Percentiles rank a stretch among this genome's conserved stretches.
Evolutionary conservation across 2,797 vertebrate genomes (phyloP).

Genomic region (Tolypeutes matacus): DNA sequence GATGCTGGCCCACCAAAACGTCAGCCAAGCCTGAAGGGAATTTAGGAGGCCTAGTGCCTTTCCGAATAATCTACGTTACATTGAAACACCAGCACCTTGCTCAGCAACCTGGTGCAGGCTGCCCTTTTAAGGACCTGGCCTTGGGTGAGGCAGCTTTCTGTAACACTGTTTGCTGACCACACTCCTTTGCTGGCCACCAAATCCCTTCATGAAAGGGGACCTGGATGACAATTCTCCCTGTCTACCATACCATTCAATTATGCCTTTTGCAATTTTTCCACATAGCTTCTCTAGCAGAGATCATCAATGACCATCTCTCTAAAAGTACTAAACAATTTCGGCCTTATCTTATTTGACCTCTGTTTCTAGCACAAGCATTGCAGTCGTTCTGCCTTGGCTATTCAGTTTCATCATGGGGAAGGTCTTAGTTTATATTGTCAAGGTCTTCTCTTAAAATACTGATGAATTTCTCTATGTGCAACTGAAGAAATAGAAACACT

Average conservation of each 20-base stretch:
- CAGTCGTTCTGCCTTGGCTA: neutral
- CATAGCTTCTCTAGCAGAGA: neutral
- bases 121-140: neutral
- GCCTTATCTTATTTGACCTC: neutral
- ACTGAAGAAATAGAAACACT: slow-evolving; percentile 10
- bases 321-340: neutral
- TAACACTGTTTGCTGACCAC: neutral
- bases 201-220: neutral
- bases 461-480: neutral
- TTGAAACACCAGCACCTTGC: neutral
- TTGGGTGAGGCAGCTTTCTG: neutral
- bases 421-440: neutral
- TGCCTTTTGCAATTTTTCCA: neutral
- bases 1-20: neutral
- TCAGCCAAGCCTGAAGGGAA: neutral
- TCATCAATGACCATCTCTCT: neutral
- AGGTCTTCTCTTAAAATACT: neutral
- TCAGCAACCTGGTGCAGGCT: neutral
- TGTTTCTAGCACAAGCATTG: neutral
- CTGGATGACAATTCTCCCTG: neutral
- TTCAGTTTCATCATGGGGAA: neutral
- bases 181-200: neutral
- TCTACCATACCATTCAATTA: neutral
- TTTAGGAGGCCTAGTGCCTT: rapidly evolving
- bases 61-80: neutral